Percentiles rank a stretch among this genome's conserved stretches.
phyloP scores from a whole-genome alignment of 2,888 invertebrate genomes.

The Eulithis prunata region DNA sequence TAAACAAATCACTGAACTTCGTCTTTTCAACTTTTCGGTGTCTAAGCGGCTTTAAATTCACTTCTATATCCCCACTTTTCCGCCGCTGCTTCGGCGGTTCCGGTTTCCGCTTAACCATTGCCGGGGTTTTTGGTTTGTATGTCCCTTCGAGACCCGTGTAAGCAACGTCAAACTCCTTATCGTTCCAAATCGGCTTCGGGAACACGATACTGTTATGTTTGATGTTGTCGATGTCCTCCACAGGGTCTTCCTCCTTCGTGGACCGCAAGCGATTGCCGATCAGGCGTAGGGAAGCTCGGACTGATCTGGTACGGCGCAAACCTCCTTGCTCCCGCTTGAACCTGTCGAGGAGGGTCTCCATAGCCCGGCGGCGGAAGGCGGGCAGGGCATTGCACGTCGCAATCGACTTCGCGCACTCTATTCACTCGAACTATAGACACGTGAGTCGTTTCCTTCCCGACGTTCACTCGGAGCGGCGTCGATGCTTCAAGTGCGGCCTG shows the following conservation, averaged over 20 bases:
- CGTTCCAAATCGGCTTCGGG: constrained; percentile 71
- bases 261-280: constrained; percentile 86
- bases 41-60: constrained; percentile 71
- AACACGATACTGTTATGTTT: constrained; percentile 71
- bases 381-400: constrained; percentile 79
- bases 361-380: constrained; percentile 75
- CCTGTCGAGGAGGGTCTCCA: constrained; percentile 82
- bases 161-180: constrained; percentile 73
- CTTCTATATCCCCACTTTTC: constrained; percentile 76
- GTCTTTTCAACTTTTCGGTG: constrained; percentile 72
- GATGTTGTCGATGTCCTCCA: constrained; percentile 64
- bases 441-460: constrained; percentile 74
- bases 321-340: constrained; percentile 80
- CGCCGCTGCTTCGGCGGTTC: constrained; percentile 66
- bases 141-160: constrained; percentile 78
- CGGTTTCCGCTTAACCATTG: constrained; percentile 73
- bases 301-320: constrained; percentile 87
- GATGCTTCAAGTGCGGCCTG: constrained; percentile 72
- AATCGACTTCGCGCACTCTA: constrained; percentile 79
- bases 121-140: constrained; percentile 76
- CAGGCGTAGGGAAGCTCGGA: constrained; percentile 88
- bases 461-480: constrained; percentile 79
- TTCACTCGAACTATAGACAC: constrained; percentile 78
- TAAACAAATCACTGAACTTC: constrained; percentile 78
- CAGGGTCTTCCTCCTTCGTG: constrained; percentile 68